Base-by-base conservation (phyloP, 2,797 vertebrate genomes). In the Alouatta caraya region DNA sequence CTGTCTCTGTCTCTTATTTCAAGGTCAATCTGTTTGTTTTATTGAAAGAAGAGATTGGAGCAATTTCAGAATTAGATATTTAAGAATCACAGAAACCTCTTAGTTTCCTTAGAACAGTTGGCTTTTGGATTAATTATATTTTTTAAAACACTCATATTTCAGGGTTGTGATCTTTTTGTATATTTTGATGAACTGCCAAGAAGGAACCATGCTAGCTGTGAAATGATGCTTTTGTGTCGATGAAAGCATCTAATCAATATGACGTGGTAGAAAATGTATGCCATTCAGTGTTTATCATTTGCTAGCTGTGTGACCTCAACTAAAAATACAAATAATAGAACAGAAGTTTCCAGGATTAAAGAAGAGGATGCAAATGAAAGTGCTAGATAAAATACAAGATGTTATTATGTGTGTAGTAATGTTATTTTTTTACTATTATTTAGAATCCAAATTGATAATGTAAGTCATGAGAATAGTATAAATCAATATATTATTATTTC, bases 51-150 rank as follows among this genome's bases (percentile, higher is more conserved):
- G 39, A 88, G 26, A 90, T 72, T 81, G 33, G 80, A 79, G 12
- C 21, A 72, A 72, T 86, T 92, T 61, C 96, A 85, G 84, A 92
- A 81, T 50, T 57, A 48, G 6, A 8, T 88, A 11, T 17, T 59
- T 46, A 55, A 95, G 64, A 92, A 90, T 85, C 50, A 79, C 39
- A 80, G 4, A 55, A 37, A 26, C 59, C 52, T 73, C 81, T 61
- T 83, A 50, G 88, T 93, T 96, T 86, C 50, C 88, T 84, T 82
- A 81, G n/a, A 81, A 81, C 1, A 42, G 19, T 90, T 90, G 42
- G n/a, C 64, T 88, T 84, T 70, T 48, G 10, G 10, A 28, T 87
- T 78, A 67, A n/a, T 90, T 73, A 5, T 67, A 42, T 84, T 72
- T 79, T 70, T 57, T 48, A 55, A 89, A 90, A 80, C 52, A 78